Evolutionary conservation across 2,888 invertebrate genomes (phyloP).

Genomic region (Aquatica leii): DNA sequence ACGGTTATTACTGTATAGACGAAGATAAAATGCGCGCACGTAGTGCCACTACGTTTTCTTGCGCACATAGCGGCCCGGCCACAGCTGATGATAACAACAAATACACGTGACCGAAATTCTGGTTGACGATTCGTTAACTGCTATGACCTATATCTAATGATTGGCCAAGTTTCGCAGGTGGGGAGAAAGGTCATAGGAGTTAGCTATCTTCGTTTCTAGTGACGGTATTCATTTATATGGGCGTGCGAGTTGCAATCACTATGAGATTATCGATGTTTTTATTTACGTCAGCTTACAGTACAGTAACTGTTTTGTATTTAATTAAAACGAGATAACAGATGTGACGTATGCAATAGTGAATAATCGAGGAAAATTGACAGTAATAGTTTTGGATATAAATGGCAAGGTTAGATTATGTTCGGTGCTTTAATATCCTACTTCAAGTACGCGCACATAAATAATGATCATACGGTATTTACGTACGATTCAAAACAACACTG

Average conservation of each 20-base stretch:
- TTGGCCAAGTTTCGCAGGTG: slow-evolving; percentile 56
- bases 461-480: no score
- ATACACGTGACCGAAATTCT: slow-evolving; percentile 66
- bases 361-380: slow-evolving; percentile 21
- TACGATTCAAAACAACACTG: no score
- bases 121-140: slow-evolving; percentile 60
- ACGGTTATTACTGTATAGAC: slow-evolving; percentile 26
- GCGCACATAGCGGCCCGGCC: slow-evolving; percentile 55
- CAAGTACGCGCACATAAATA: background rate
- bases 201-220: slow-evolving; percentile 23
- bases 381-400: slow-evolving; percentile 16
- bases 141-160: slow-evolving; percentile 67
- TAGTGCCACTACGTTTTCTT: slow-evolving; percentile 43
- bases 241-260: slow-evolving; percentile 20
- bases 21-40: slow-evolving; percentile 44
- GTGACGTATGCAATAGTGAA: slow-evolving; percentile 8
- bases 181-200: slow-evolving; percentile 56
- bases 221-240: slow-evolving; percentile 34
- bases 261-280: slow-evolving; percentile 17
- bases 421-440: slow-evolving; percentile 1
- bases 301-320: slow-evolving; percentile 8
- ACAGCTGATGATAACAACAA: slow-evolving; percentile 77
- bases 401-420: slow-evolving; percentile 11
- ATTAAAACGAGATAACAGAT: slow-evolving; percentile 23
- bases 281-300: slow-evolving; percentile 28